Evolutionary conservation across 2,113 vertebrate species (phyloP).

Genomic region (Galeopterus variegatus): DNA sequence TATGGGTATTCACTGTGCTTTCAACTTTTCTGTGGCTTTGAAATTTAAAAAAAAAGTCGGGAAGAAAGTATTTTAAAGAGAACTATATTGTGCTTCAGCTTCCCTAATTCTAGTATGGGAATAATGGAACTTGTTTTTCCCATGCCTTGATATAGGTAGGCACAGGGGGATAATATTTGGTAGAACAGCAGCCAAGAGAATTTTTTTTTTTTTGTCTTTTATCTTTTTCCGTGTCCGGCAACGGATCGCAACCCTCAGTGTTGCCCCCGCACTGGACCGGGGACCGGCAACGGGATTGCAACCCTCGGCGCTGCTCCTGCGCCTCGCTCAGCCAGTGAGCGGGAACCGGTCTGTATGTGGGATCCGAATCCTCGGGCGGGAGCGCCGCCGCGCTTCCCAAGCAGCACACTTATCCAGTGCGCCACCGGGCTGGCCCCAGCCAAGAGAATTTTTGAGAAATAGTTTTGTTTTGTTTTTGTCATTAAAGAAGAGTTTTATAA

Average conservation of each 20-base stretch:
- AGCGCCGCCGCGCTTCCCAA: no score
- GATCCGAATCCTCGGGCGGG: no score
- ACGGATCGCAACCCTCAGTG: no score
- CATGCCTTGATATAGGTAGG: background rate
- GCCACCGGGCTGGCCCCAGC: no score
- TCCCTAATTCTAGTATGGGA: slow-evolving; percentile 51
- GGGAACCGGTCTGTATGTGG: no score
- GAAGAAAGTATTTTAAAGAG: slow-evolving; percentile 36
- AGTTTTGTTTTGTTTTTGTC: background rate
- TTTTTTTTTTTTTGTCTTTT: no score
- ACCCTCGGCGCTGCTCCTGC: no score
- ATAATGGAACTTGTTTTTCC: slow-evolving; percentile 34
- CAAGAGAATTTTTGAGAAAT: background rate
- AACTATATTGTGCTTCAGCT: background rate
- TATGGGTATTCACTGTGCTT: background rate
- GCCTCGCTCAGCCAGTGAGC: no score
- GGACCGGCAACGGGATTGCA: no score
- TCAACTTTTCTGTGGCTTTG: slow-evolving; percentile 56
- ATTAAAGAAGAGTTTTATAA: slow-evolving; percentile 53
- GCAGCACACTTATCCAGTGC: no score
- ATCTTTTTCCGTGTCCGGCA: no score
- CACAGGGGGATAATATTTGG: background rate
- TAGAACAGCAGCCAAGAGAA: background rate
- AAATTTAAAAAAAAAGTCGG: background rate
- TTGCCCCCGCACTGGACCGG: no score